A percentile compares a stretch with the other conserved stretches of the same genome.
phyloP scores from a whole-genome alignment of 2,888 invertebrate genomes.

The Salpingus planirostris region DNA sequence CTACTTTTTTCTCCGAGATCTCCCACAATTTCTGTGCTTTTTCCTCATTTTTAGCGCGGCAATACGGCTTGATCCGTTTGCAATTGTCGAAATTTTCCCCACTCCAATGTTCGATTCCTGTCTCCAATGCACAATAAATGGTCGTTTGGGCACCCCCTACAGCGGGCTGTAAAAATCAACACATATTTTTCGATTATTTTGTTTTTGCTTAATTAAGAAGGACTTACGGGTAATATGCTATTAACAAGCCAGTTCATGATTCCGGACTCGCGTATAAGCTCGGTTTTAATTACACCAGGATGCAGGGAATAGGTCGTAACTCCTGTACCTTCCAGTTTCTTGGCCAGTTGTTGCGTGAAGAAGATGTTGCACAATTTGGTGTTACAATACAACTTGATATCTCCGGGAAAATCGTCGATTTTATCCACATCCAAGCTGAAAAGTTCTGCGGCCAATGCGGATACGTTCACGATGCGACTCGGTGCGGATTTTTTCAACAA shows the following conservation, averaged over 20 bases:
- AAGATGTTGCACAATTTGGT: conserved; percentile 26
- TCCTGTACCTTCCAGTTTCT: conserved; percentile 18
- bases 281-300: conserved; percentile 22
- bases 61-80: conserved; percentile 3
- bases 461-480: conserved; percentile 26
- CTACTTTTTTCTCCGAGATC: conserved; percentile 5
- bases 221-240: conserved; percentile 1
- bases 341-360: conserved; percentile 23
- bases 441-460: conserved; percentile 20
- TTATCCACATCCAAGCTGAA: conserved; percentile 13
- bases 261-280: neutral
- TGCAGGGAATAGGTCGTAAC: conserved; percentile 25
- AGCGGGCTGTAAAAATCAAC: conserved; percentile 1
- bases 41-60: conserved; percentile 3
- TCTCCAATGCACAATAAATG: conserved; percentile 4
- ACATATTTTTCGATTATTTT: too few relatives aligned
- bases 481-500: conserved; percentile 39
- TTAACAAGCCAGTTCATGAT: neutral
- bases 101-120: conserved; percentile 1
- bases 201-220: too few relatives aligned
- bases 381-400: conserved; percentile 16
- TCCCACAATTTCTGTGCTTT: conserved; percentile 5
- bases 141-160: conserved; percentile 6
- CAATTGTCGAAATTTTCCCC: conserved; percentile 6
- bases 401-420: conserved; percentile 16